Base-by-base conservation (phyloP, 2,113 vertebrate species). In the Cyprinodon brontotheroides region DNA sequence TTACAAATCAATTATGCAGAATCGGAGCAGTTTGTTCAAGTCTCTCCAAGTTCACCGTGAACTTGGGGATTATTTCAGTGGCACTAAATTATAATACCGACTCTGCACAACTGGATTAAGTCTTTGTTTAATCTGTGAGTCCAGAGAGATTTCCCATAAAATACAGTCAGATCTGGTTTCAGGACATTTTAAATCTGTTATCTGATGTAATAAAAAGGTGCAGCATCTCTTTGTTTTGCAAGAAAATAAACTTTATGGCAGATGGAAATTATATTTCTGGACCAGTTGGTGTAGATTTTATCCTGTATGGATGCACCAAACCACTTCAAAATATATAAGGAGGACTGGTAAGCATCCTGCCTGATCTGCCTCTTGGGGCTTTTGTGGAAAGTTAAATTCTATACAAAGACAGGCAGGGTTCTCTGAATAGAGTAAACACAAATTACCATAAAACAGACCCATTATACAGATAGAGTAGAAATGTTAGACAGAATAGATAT, bases 1-100 rank as follows among this genome's bases (percentile, higher is more conserved):
- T 87, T 59, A 81, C 11, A 64, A 77, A 91, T 86, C 86, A 74
- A 84, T 86, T 80, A 78, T 84, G 79, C 80, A 82, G 76, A 77
- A 69, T 68, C 20, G 65, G 61, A 74, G 60, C 59, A 1, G 40
- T 72, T 69, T 45, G 11, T 22, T 70, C 63, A 53, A 11, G 62
- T 72, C 57, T 73, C 61, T 60, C 41, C 17, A 61, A 3, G 5
- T 61, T 67, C 50, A 20, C 50, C n/a, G 50, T 9, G 50, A n/a
- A 29, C 29, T 29, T 3, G 50, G 50, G 50, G 9, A 57, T 57
- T 57, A 57, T 57, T 57, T 57, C 50, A 57, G 50, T 2, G n/a
- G 17, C 50, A 57, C 17, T 57, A 57, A 57, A 57, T 57, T 57
- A 57, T 57, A 57, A 57, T 9, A 57, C 20, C n/a, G 50, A 57